These are phyloP conservation scores for Argyrosomus japonicus DNA, from an alignment of 2,113 vertebrate genomes.

Conservation along the genomic window DNA sequence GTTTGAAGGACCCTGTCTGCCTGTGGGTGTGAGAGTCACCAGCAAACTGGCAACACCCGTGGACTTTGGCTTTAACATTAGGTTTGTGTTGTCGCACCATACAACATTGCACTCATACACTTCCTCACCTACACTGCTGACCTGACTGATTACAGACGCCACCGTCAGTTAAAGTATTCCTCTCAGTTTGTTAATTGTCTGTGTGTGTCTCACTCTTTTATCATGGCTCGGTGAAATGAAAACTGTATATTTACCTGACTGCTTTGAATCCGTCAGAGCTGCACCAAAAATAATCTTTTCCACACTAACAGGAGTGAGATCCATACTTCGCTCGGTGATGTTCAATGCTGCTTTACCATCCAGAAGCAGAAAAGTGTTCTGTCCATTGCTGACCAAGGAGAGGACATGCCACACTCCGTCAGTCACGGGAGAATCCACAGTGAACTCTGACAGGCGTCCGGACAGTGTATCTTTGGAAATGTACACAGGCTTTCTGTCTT, in stretches of 20 bases:
- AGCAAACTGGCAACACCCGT: too few species aligned
- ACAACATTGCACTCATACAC: too few species aligned
- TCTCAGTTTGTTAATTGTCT: too few species aligned
- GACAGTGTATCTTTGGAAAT: slow-evolving; percentile 58
- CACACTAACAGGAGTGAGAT: slow-evolving; percentile 59
- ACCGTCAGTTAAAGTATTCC: too few species aligned
- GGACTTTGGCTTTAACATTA: too few species aligned
- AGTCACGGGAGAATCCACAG: slow-evolving; percentile 60
- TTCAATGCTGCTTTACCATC: slow-evolving; percentile 72
- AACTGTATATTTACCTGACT: slow-evolving; percentile 63
- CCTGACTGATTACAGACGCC: too few species aligned
- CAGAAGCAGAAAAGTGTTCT: slow-evolving; percentile 62
- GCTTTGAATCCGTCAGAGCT: slow-evolving; percentile 34
- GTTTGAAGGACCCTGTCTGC: too few species aligned
- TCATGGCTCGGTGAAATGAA: not conserved
- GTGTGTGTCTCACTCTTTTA: too few species aligned
- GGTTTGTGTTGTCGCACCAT: too few species aligned
- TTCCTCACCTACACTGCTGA: too few species aligned
- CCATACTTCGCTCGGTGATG: slow-evolving; percentile 56
- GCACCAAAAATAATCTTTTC: slow-evolving; percentile 76
- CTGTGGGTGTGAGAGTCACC: too few species aligned
- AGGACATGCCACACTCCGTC: slow-evolving; percentile 82
- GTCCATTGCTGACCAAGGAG: slow-evolving; percentile 56
- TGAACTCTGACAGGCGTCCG: slow-evolving; percentile 64
- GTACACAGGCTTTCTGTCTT: slow-evolving; percentile 69